Percentiles rank a stretch among this genome's conserved stretches.
Evolutionary conservation across 2,113 vertebrate genomes (phyloP).

Genomic region (Odocoileus virginianus): DNA sequence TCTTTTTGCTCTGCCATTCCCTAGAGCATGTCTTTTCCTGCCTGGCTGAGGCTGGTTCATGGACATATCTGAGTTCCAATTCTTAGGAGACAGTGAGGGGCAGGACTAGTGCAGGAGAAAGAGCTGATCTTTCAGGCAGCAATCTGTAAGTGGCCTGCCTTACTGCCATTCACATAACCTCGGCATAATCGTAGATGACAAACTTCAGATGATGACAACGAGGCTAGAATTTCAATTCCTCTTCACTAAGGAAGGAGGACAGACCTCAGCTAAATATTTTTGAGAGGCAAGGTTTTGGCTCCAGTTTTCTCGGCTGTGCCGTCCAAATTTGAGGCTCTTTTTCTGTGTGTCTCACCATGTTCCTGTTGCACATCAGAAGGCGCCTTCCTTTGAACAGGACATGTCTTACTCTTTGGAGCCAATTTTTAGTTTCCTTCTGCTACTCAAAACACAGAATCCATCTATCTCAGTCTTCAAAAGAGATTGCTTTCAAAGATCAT

Average conservation of each 20-base stretch:
- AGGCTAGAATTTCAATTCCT: background rate
- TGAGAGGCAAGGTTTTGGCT: background rate
- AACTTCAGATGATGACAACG: background rate
- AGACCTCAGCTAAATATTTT: background rate
- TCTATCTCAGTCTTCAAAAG: background rate
- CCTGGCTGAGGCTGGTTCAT: background rate
- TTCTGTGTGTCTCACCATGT: background rate
- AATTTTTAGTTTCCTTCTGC: constrained; percentile 25
- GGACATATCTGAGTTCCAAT: background rate
- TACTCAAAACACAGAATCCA: constrained; percentile 17
- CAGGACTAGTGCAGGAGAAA: background rate
- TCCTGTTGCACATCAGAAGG: background rate
- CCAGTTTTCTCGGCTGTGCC: background rate
- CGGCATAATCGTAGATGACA: background rate
- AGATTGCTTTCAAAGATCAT: background rate
- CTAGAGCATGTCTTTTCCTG: background rate
- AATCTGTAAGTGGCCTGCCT: background rate
- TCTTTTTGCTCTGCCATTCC: background rate
- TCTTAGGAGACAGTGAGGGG: background rate
- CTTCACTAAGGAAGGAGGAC: background rate
- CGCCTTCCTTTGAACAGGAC: constrained; percentile 9
- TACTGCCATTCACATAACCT: background rate
- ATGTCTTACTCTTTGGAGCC: constrained; percentile 36
- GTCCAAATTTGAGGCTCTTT: background rate
- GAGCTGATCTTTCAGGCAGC: background rate